Evolutionary conservation across 2,888 invertebrate species (phyloP).

Genomic region (Chymomyza caudatula): DNA sequence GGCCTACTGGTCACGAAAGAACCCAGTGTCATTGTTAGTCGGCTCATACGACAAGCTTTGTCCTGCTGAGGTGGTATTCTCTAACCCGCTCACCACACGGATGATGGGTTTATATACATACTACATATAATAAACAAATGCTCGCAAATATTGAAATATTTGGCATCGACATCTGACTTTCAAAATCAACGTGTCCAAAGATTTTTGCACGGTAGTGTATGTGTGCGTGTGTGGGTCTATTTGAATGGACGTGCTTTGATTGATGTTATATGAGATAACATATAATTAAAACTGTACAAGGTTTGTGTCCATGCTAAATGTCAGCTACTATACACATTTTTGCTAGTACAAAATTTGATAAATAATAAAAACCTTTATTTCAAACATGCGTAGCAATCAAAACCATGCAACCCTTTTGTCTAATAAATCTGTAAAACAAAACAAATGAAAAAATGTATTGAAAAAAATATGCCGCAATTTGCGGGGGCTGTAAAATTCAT

Average conservation of each 20-base stretch:
- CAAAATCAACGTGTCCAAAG: too few relatives aligned
- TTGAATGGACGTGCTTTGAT: neutral
- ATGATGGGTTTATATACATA: too few relatives aligned
- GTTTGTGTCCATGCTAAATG: neutral
- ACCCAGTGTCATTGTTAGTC: too few relatives aligned
- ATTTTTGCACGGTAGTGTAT: too few relatives aligned
- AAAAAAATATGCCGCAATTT: neutral
- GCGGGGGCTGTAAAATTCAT: neutral
- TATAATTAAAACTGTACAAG: neutral
- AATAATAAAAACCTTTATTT: neutral
- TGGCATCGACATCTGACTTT: too few relatives aligned
- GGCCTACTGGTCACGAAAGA: too few relatives aligned
- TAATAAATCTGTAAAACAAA: neutral
- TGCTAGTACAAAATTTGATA: neutral
- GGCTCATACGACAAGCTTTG: too few relatives aligned
- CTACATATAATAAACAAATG: too few relatives aligned
- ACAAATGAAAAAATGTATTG: neutral
- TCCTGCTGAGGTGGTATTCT: too few relatives aligned
- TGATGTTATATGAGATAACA: neutral
- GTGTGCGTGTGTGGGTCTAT: neutral
- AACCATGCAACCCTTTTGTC: neutral
- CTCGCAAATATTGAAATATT: too few relatives aligned
- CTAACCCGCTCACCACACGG: too few relatives aligned
- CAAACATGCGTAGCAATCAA: neutral
- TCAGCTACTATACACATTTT: too few relatives aligned